Percentiles rank a stretch among this genome's conserved stretches.
phyloP scores from a whole-genome alignment of 2,888 invertebrate species.

The Agrotis ipsilon region DNA sequence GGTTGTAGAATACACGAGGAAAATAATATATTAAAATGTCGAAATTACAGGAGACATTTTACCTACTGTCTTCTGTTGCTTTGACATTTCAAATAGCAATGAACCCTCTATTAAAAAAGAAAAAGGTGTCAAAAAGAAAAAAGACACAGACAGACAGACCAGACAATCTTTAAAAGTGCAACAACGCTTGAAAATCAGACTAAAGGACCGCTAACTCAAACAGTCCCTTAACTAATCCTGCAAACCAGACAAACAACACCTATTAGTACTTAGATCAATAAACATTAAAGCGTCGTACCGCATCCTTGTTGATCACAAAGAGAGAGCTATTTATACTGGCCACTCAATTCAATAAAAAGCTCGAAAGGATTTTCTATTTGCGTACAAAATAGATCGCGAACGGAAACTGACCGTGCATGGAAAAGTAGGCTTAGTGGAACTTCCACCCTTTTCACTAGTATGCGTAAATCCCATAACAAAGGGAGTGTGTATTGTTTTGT shows the following conservation, averaged over 20 bases:
- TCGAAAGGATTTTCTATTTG: conserved; percentile 36
- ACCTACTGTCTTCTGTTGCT: too few species aligned
- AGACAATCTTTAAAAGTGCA: not conserved
- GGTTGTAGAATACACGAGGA: not conserved
- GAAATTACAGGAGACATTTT: too few species aligned
- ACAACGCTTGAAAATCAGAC: too few species aligned
- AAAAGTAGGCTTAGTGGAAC: conserved; percentile 32
- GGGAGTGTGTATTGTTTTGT: conserved; percentile 8
- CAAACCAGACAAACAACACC: too few species aligned
- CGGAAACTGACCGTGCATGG: conserved; percentile 34
- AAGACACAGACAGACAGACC: too few species aligned
- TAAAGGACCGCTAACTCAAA: too few species aligned
- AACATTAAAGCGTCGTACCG: conserved; percentile 2
- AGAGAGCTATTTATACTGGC: conserved; percentile 21
- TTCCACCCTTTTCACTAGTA: conserved; percentile 6
- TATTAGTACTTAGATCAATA: not conserved
- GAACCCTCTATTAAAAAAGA: too few species aligned
- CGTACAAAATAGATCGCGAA: conserved; percentile 32
- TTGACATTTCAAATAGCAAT: too few species aligned
- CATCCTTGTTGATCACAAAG: conserved; percentile 20
- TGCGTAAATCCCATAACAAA: not conserved
- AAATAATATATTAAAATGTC: too few species aligned
- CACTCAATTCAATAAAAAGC: conserved; percentile 31
- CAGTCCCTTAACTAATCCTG: too few species aligned
- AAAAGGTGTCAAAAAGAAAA: too few species aligned